A percentile compares a stretch with the other conserved stretches of the same genome.
These are phyloP conservation scores for Hystrix cristata DNA, from an alignment of 2,113 vertebrate genomes.

Conservation along the genomic window DNA sequence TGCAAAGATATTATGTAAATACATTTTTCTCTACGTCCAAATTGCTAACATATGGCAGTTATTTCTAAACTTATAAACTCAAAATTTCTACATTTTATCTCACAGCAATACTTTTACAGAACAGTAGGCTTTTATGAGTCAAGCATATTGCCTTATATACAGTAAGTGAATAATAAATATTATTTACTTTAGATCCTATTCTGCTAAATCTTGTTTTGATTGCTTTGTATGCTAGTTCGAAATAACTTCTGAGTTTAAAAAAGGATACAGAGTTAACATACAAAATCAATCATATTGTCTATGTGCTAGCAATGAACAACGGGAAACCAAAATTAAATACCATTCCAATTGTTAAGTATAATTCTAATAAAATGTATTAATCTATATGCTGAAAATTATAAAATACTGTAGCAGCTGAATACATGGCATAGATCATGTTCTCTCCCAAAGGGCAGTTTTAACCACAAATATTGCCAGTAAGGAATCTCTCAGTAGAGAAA, in stretches of 20 bases:
- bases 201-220: slow-evolving; percentile 35
- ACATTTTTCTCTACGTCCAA: slow-evolving; percentile 36
- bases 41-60: background rate
- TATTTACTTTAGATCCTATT: slow-evolving; percentile 31
- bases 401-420: background rate
- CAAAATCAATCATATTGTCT: slow-evolving; percentile 28
- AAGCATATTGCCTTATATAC: background rate
- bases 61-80: slow-evolving; percentile 47
- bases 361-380: background rate
- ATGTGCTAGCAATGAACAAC: background rate
- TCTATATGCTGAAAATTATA: background rate
- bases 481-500: background rate
- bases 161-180: background rate
- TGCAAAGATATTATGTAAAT: slow-evolving; percentile 32
- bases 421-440: background rate
- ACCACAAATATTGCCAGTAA: background rate
- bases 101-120: background rate
- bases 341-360: background rate
- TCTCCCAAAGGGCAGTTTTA: background rate
- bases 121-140: background rate
- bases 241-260: slow-evolving; percentile 52
- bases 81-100: slow-evolving; percentile 36
- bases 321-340: slow-evolving; percentile 22
- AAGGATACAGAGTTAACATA: background rate
- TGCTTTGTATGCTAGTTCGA: background rate